phyloP scores from a whole-genome alignment of 2,797 vertebrate genomes.

The Takifugu ocellatus region DNA sequence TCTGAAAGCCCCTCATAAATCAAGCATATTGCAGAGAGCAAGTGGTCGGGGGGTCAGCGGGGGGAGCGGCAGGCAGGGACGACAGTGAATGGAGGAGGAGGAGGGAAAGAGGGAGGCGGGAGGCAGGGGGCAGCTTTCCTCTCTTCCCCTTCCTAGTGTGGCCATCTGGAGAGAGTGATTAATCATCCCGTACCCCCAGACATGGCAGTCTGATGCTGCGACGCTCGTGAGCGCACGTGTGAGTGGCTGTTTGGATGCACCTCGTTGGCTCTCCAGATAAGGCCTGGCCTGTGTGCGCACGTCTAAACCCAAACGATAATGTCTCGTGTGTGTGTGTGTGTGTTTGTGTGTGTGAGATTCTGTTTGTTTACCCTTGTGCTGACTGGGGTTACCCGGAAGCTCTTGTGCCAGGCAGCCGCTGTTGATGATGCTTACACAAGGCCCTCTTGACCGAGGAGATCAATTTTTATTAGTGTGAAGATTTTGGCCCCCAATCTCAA shows the following conservation, averaged over 20 bases:
- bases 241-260: slow-evolving; percentile 26
- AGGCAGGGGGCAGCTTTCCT: slow-evolving; percentile 31
- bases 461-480: background rate
- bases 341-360: background rate
- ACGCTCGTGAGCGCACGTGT: slow-evolving; percentile 42
- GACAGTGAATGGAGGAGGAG: slow-evolving; percentile 6
- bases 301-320: slow-evolving; percentile 16
- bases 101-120: slow-evolving; percentile 31
- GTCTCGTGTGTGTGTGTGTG: slow-evolving; percentile 10
- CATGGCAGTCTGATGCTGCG: slow-evolving; percentile 50
- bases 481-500: too few relatives aligned
- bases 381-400: slow-evolving; percentile 20
- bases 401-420: slow-evolving; percentile 42
- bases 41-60: slow-evolving; percentile 28
- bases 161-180: slow-evolving; percentile 70
- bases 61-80: slow-evolving; percentile 2
- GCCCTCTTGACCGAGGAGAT: slow-evolving; percentile 13
- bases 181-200: slow-evolving; percentile 66
- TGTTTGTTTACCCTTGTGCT: background rate
- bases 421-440: slow-evolving; percentile 49
- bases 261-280: slow-evolving; percentile 25
- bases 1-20: slow-evolving; percentile 51
- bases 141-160: slow-evolving; percentile 38
- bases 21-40: slow-evolving; percentile 24
- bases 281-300: slow-evolving; percentile 15